These are phyloP conservation scores for Nomada hirtipes DNA, from an alignment of 2,888 invertebrate genomes.

Conservation along the genomic window DNA sequence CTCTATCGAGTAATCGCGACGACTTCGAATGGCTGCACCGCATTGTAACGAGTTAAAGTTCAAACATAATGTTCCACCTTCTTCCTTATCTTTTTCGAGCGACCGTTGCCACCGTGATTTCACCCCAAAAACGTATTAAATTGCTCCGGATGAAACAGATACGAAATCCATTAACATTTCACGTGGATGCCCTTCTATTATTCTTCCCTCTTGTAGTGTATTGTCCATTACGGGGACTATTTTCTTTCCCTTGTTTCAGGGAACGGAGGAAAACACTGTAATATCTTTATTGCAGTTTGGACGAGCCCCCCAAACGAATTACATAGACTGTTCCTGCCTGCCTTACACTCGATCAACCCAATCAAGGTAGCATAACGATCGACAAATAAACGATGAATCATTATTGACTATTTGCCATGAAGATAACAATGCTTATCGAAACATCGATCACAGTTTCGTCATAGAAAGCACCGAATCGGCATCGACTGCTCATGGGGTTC, in stretches of 20 bases:
- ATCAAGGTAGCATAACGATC: slow-evolving; percentile 31
- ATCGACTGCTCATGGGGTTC: neutral
- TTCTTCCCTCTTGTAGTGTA: neutral
- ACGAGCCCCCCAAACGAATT: neutral
- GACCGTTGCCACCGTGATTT: neutral
- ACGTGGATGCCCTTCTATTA: neutral
- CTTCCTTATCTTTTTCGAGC: neutral
- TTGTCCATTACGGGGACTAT: slow-evolving; percentile 5
- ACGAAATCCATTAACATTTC: slow-evolving; percentile 1
- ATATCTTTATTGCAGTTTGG: neutral
- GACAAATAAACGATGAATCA: slow-evolving; percentile 38
- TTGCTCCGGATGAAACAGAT: neutral
- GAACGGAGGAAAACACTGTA: neutral
- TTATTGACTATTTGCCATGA: neutral
- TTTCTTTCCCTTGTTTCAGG: neutral
- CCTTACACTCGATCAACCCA: slow-evolving; percentile 21
- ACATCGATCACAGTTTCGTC: neutral
- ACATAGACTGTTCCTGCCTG: slow-evolving; percentile 22
- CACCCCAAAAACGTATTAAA: neutral
- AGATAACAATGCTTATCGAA: slow-evolving; percentile 21
- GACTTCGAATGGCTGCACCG: slow-evolving; percentile 7
- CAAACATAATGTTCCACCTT: neutral
- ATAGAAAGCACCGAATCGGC: neutral
- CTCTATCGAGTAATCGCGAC: slow-evolving; percentile 41
- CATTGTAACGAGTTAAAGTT: neutral